Evolutionary conservation across 1,140 invertebrate species (phyloP).

Genomic region (Apolygus lucorum): DNA sequence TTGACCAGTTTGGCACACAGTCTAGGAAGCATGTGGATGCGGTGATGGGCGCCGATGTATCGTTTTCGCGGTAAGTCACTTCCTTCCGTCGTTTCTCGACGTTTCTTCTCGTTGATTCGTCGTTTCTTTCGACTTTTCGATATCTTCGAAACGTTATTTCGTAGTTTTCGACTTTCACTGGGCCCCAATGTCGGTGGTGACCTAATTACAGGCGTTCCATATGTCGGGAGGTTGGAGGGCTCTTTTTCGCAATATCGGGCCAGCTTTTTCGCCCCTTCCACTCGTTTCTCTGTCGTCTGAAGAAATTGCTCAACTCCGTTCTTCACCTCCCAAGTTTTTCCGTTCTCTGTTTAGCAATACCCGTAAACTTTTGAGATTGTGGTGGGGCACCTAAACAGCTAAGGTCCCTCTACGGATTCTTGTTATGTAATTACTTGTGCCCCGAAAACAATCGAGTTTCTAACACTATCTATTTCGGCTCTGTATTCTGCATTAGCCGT

Average conservation of each 20-base stretch:
- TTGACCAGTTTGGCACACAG: too few relatives aligned
- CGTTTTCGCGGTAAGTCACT: too few relatives aligned
- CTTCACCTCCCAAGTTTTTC: not conserved
- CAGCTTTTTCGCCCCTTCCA: not conserved
- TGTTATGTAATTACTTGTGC: not conserved
- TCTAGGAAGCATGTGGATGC: too few relatives aligned
- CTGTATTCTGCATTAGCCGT: too few relatives aligned
- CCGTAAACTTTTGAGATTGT: not conserved
- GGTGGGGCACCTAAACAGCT: not conserved
- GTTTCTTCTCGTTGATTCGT: too few relatives aligned
- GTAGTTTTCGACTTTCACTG: too few relatives aligned
- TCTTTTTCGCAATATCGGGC: not conserved
- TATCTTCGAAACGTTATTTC: too few relatives aligned
- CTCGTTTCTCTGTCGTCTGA: not conserved
- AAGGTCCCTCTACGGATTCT: not conserved
- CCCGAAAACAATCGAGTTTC: not conserved
- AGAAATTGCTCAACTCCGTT: not conserved
- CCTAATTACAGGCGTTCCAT: not conserved
- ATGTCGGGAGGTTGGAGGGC: not conserved
- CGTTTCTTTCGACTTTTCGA: too few relatives aligned
- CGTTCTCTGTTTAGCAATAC: not conserved
- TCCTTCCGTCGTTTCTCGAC: too few relatives aligned
- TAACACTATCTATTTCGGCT: too few relatives aligned
- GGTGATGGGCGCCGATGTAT: too few relatives aligned
- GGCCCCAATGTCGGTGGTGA: not conserved